phyloP scores from a whole-genome alignment of 1,140 invertebrate species.

The Lepeophtheirus salmonis region DNA sequence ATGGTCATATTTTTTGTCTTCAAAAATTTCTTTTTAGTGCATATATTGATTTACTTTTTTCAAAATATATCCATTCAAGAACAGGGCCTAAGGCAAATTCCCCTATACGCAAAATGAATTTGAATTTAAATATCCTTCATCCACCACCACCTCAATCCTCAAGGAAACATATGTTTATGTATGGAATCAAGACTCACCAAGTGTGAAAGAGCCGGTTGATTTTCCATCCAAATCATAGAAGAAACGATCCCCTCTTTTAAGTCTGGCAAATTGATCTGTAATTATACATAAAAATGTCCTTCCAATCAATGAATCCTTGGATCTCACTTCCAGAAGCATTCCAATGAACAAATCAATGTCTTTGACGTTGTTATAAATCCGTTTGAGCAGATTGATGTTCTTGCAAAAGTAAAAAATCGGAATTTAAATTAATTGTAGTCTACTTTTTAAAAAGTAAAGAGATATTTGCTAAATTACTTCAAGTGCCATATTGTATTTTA shows the following conservation, averaged over 20 bases:
- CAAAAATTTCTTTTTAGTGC: too few species aligned
- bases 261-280: conserved; percentile 38
- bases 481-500: neutral
- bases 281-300: conserved; percentile 41
- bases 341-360: conserved; percentile 46
- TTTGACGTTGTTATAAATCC: conserved; percentile 28
- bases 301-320: conserved; percentile 34
- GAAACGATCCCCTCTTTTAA: conserved; percentile 25
- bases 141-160: too few species aligned
- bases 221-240: conserved; percentile 21
- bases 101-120: too few species aligned
- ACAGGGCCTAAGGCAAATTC: too few species aligned
- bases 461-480: too few species aligned
- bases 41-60: too few species aligned
- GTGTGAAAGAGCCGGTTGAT: conserved; percentile 18
- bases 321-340: conserved; percentile 34
- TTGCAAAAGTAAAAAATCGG: conserved; percentile 7
- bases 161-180: neutral
- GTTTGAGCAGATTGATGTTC: conserved; percentile 4
- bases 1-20: too few species aligned
- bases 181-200: conserved; percentile 19
- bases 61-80: too few species aligned
- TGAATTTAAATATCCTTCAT: too few species aligned
- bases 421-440: neutral
- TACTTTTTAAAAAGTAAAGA: too few species aligned